Evolutionary conservation across 1,140 invertebrate genomes (phyloP).

Genomic region (Oscheius sp.): DNA sequence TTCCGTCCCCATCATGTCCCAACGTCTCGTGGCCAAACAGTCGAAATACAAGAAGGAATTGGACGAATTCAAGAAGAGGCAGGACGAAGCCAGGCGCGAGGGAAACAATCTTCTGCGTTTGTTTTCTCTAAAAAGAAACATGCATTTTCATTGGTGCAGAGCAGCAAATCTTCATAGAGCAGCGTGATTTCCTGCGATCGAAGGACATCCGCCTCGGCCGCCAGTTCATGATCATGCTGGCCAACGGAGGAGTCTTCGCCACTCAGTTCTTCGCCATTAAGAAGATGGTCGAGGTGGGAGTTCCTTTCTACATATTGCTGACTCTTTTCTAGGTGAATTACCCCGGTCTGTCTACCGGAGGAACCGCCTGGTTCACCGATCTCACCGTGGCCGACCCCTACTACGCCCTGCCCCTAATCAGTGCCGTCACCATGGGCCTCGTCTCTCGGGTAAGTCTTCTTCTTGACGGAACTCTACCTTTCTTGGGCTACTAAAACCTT

Average conservation of each 20-base stretch:
- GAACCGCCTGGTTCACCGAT: constrained; percentile 86
- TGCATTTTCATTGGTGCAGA: neutral
- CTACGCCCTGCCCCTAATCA: constrained; percentile 81
- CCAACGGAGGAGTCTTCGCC: constrained; percentile 53
- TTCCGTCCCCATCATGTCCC: constrained; percentile 51
- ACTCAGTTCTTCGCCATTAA: constrained; percentile 60
- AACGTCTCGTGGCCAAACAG: constrained; percentile 49
- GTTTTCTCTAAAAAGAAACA: constrained; percentile 1
- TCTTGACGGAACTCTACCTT: constrained; percentile 1
- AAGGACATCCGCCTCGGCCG: constrained; percentile 49
- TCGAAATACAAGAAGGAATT: constrained; percentile 47
- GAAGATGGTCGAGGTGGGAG: constrained; percentile 40
- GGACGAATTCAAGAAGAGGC: constrained; percentile 45
- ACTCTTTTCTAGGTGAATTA: constrained; percentile 29
- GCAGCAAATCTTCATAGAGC: constrained; percentile 56
- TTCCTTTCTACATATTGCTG: neutral
- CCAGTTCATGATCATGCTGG: constrained; percentile 48
- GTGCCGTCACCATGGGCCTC: constrained; percentile 74
- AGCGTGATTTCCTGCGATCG: constrained; percentile 49
- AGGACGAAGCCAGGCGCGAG: constrained; percentile 48
- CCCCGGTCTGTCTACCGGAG: constrained; percentile 75
- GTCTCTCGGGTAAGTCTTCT: constrained; percentile 73
- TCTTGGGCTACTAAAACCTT: neutral
- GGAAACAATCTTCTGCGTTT: constrained; percentile 50
- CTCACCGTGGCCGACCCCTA: constrained; percentile 84